Base-by-base conservation (phyloP, 2,888 invertebrate species). In the Eudasyphora cyanicolor region DNA sequence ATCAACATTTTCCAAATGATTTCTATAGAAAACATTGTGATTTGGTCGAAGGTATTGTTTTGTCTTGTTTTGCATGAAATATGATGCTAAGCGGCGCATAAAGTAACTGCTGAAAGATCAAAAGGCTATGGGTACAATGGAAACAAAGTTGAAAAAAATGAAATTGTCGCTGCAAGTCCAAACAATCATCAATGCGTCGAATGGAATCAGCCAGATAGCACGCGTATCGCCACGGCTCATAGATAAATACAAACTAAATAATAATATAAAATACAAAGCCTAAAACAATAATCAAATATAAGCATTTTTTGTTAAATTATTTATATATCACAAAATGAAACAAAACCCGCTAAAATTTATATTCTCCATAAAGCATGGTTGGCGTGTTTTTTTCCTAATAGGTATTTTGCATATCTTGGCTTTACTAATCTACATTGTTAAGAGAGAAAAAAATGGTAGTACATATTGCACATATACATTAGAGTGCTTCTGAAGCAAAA, bases 321-420 rank as follows among this genome's bases (percentile, higher is more conserved):
- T 29, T 51, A 27, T 35, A 51, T n/a, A n/a, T 21, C 7, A 62
- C n/a, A 8, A 38, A 51, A 76, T 67, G 17, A 32, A 17, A 38
- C 24, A 76, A 74, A 42, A 29, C 42, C 79, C 64, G 35, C 57
- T 24, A 60, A 17, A 67, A 67, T n/a, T 67, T 84, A 71, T 84
- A 70, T 73, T 84, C 78, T 81, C 70, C 78, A 80, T 84, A 84
- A 78, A 74, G 29, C 60, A 76, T 79, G 73, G 82, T 76, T 73
- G 21, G 54, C 29, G 4, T 73, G 4, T 73, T 67, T 57, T 71
- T 51, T 60, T 17, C 35, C 57, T 19, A 19, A 19, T 32, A 45
- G 10, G 57, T 64, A 62, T 69, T 67, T 21, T 49, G 32, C 42
- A 67, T 67, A 67, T 67, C 67, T 67, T 67, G 29, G 67, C 35